A percentile compares a stretch with the other conserved stretches of the same genome.
Conservation (phyloP, 2,113 vertebrate genomes). For the Melanostigma gelatinosum region DNA sequence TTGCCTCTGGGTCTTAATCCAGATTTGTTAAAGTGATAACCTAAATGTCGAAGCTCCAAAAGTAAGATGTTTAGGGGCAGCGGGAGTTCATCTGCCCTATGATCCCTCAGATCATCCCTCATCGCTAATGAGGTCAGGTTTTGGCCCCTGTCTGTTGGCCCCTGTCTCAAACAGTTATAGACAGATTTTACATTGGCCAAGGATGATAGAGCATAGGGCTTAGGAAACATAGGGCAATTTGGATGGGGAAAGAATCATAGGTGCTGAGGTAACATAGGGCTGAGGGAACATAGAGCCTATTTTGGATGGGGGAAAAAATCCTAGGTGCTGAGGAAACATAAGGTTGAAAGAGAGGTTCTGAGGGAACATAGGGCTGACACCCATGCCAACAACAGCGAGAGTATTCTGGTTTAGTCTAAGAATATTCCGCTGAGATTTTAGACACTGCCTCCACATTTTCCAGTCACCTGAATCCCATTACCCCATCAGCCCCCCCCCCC, state of each 20-base stretch:
- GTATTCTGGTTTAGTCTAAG: background rate
- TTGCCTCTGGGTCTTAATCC: slow-evolving; percentile 37
- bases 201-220: background rate
- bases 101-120: background rate
- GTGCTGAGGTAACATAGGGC: background rate
- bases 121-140: background rate
- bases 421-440: background rate
- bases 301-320: background rate
- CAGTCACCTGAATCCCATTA: background rate
- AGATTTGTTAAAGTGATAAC: slow-evolving; percentile 23
- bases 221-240: background rate
- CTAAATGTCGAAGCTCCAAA: slow-evolving; percentile 17
- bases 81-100: too few species aligned
- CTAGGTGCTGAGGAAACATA: background rate
- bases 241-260: background rate
- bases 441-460: background rate
- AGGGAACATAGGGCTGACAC: background rate
- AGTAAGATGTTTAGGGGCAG: background rate
- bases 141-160: background rate
- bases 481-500: background rate
- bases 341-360: background rate
- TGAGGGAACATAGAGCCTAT: background rate
- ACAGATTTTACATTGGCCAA: background rate
- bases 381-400: slow-evolving; percentile 6
- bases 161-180: background rate